Conservation (phyloP, 2,113 vertebrate species). For the Syrrhaptes paradoxus region DNA sequence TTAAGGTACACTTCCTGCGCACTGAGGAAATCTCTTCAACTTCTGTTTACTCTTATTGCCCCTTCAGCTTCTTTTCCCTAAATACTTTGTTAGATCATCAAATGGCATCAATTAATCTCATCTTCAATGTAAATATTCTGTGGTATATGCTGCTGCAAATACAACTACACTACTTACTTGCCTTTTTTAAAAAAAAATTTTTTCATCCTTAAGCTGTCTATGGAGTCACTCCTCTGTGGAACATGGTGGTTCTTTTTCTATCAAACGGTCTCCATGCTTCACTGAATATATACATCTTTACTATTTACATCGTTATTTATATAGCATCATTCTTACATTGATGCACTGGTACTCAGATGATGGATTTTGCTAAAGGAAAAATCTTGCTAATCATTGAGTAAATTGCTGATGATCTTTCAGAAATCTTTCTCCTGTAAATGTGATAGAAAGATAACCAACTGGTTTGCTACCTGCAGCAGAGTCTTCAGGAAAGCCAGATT, state of each 20-base stretch:
- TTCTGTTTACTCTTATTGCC: not conserved
- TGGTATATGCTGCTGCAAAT: not conserved
- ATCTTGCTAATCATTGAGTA: not conserved
- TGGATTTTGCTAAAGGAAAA: not conserved
- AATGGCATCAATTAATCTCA: not conserved
- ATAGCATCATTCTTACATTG: not conserved
- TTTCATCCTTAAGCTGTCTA: not conserved
- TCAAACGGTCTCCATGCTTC: not conserved
- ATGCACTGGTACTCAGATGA: not conserved
- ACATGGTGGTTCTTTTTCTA: not conserved
- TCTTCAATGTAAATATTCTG: not conserved
- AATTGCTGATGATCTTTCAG: not conserved
- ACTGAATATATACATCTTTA: not conserved
- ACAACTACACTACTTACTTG: not conserved
- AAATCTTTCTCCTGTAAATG: not conserved
- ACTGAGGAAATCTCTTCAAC: not conserved
- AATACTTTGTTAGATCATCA: not conserved
- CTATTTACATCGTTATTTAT: not conserved
- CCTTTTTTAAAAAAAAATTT: not conserved
- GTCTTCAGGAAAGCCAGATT: not conserved
- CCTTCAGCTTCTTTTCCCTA: not conserved
- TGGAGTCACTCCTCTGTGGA: not conserved
- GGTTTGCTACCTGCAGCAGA: not conserved
- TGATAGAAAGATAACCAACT: not conserved
- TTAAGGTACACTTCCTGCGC: not conserved